A percentile compares a stretch with the other conserved stretches of the same genome.
Evolutionary conservation across 1,140 invertebrate genomes (phyloP).

Genomic region (Bombus confusus): DNA sequence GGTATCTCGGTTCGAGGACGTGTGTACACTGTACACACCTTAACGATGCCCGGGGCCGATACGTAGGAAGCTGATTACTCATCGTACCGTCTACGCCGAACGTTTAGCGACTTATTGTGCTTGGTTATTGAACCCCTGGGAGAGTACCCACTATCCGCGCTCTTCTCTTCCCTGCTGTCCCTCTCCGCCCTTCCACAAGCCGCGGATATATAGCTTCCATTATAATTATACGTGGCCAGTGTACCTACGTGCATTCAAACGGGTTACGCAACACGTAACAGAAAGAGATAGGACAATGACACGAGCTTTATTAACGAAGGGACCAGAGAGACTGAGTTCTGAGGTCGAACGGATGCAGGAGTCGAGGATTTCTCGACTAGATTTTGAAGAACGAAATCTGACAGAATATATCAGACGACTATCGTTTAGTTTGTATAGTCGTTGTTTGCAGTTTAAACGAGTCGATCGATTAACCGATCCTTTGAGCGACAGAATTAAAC

Average conservation of each 20-base stretch:
- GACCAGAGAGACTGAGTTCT: conserved; percentile 13
- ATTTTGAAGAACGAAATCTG: not conserved
- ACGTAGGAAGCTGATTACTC: conserved; percentile 69
- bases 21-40: conserved; percentile 51
- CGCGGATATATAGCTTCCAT: conserved; percentile 55
- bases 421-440: not conserved
- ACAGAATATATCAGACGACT: not conserved
- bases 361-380: conserved; percentile 30
- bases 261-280: conserved; percentile 55
- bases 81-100: conserved; percentile 62
- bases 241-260: conserved; percentile 59
- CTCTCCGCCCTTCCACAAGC: conserved; percentile 30
- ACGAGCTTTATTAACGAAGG: conserved; percentile 48
- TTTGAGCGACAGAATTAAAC: not conserved
- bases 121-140: conserved; percentile 71
- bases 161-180: not conserved
- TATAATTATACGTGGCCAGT: conserved; percentile 56
- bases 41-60: conserved; percentile 54
- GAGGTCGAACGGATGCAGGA: conserved; percentile 25
- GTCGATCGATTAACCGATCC: not conserved
- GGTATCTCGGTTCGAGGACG: conserved; percentile 9
- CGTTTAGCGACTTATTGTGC: conserved; percentile 67
- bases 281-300: conserved; percentile 43
- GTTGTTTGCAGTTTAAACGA: too few relatives aligned
- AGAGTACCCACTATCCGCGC: conserved; percentile 44